Conservation (phyloP, 92 coral and sea anemone species). For the Phymanthus crucifer region DNA sequence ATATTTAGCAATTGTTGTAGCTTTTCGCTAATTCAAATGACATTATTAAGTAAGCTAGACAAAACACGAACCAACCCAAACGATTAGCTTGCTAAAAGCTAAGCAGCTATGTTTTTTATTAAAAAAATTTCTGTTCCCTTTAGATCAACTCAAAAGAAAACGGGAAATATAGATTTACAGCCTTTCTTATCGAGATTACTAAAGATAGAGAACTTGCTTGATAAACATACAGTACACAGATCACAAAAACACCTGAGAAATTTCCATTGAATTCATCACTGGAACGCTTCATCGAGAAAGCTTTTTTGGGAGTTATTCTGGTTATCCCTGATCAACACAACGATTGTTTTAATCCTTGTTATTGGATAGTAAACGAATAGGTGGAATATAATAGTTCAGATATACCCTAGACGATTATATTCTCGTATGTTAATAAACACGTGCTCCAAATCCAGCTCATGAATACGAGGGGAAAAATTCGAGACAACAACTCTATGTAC, state of each 20-base stretch:
- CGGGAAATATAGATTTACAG: too few relatives aligned
- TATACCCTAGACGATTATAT: not conserved
- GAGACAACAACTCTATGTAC: not conserved
- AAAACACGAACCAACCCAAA: not conserved
- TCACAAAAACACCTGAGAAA: too few relatives aligned
- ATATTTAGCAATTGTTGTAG: not conserved
- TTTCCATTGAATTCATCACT: too few relatives aligned
- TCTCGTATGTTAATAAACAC: constrained; percentile 4
- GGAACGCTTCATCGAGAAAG: not conserved
- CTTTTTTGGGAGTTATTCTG: not conserved
- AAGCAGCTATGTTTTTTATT: not conserved
- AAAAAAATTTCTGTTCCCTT: not conserved
- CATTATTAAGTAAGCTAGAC: not conserved
- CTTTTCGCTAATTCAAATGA: not conserved
- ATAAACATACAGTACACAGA: too few relatives aligned
- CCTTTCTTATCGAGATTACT: too few relatives aligned
- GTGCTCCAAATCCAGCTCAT: not conserved
- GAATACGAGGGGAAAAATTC: not conserved
- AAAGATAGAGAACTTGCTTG: too few relatives aligned
- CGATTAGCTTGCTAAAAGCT: not conserved
- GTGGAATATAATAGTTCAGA: not conserved
- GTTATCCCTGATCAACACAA: not conserved
- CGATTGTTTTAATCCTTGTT: not conserved
- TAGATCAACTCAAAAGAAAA: too few relatives aligned
- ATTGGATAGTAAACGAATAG: not conserved